Conservation (phyloP, 2,888 invertebrate genomes). For the Ormia ochracea region DNA sequence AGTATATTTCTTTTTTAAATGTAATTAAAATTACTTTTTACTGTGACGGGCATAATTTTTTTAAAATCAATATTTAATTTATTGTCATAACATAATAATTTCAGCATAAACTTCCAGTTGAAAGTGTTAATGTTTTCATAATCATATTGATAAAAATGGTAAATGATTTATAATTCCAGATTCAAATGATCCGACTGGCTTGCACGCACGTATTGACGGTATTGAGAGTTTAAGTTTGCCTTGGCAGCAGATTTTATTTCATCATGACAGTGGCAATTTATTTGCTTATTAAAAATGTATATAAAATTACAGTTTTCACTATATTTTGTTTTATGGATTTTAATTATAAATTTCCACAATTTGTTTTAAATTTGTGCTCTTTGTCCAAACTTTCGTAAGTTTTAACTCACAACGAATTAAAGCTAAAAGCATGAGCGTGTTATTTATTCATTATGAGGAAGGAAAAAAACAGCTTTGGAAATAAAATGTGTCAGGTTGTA, state of each 20-base stretch:
- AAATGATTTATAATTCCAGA: slow-evolving; percentile 6
- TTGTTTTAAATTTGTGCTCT: neutral
- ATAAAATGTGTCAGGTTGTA: slow-evolving; percentile 1
- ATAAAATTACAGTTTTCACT: neutral
- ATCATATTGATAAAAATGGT: slow-evolving; percentile 4
- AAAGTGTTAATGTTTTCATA: slow-evolving; percentile 45
- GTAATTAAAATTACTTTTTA: no score
- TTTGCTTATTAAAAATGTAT: neutral
- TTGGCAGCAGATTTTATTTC: neutral
- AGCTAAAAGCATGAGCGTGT: neutral
- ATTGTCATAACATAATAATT: slow-evolving; percentile 7
- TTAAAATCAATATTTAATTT: neutral
- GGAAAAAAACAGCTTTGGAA: neutral
- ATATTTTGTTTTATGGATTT: neutral
- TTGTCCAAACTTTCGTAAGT: neutral
- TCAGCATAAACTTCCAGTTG: neutral
- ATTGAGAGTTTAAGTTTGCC: neutral
- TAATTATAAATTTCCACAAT: neutral
- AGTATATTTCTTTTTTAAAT: no score
- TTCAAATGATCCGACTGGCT: neutral
- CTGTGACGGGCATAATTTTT: no score
- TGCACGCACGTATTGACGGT: neutral
- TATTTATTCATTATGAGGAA: neutral
- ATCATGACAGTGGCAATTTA: neutral
- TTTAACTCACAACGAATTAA: neutral